These are phyloP conservation scores for Thinocorus orbignyianus DNA, from an alignment of 2,113 vertebrate genomes.

Conservation along the genomic window DNA sequence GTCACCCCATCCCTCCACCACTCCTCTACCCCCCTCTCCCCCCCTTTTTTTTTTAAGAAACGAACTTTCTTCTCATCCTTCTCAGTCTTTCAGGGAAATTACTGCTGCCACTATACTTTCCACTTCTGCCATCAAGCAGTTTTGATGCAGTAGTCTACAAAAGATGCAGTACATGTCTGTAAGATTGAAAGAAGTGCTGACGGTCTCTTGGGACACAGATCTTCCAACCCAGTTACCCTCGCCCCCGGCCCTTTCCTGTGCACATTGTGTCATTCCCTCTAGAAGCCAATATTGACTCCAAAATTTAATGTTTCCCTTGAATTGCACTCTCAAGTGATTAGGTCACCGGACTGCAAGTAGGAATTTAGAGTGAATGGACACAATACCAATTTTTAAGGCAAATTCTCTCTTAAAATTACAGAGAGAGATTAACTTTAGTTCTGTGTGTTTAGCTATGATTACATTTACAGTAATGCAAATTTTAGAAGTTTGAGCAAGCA, in stretches of 20 bases:
- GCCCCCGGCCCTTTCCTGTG: rapidly evolving
- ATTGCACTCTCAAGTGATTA: not conserved
- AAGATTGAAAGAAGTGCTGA: not conserved
- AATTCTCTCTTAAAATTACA: not conserved
- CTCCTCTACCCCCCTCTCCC: no score
- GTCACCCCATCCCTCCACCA: no score
- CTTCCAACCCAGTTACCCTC: not conserved
- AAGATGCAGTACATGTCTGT: not conserved
- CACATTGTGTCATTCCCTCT: not conserved
- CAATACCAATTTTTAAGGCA: not conserved
- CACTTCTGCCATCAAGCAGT: not conserved
- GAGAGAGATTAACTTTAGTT: not conserved
- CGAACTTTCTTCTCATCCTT: not conserved
- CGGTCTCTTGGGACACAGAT: not conserved
- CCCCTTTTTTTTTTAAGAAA: not conserved
- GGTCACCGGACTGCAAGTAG: rapidly evolving
- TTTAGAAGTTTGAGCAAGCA: not conserved
- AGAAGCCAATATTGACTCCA: not conserved
- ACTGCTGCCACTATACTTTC: not conserved
- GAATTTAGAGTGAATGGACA: not conserved
- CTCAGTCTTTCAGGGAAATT: not conserved
- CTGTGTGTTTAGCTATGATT: rapidly evolving
- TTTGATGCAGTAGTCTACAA: not conserved
- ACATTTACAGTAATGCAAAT: not conserved
- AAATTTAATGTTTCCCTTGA: not conserved